Evolutionary conservation across 2,113 vertebrate species (phyloP).

Genomic region (Haplochromis vanheusdeni): DNA sequence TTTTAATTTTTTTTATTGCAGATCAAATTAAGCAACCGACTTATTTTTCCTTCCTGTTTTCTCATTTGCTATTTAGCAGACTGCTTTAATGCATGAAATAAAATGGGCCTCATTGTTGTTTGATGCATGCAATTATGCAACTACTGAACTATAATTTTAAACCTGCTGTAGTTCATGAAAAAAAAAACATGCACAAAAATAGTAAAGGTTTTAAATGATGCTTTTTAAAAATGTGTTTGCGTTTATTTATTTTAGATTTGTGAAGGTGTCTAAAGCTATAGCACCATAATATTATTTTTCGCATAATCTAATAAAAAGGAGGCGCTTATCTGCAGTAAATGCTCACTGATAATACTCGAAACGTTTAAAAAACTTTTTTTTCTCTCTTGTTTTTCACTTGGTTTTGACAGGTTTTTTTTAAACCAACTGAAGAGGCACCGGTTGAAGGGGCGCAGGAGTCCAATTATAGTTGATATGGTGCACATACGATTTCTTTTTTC

Average conservation of each 20-base stretch:
- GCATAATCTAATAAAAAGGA: neutral
- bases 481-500: conserved; percentile 25
- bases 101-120: neutral
- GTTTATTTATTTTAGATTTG: neutral
- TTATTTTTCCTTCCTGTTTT: neutral
- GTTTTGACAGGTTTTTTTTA: neutral
- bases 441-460: neutral
- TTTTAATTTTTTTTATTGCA: neutral
- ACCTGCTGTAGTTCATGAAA: neutral
- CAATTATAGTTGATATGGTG: conserved; percentile 46
- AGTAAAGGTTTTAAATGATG: neutral
- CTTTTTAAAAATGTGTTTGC: neutral
- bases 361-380: neutral
- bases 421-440: neutral
- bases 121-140: neutral
- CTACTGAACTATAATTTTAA: neutral
- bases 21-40: neutral
- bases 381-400: neutral
- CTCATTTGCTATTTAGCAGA: neutral
- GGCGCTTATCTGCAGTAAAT: neutral
- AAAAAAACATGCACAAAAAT: neutral
- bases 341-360: neutral
- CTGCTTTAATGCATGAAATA: neutral
- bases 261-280: neutral
- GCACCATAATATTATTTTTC: neutral